Evolutionary conservation across 2,113 vertebrate species (phyloP), one percentile per base, ranked within the genome.

Genomic region (Eretmodus cyanostictus): DNA sequence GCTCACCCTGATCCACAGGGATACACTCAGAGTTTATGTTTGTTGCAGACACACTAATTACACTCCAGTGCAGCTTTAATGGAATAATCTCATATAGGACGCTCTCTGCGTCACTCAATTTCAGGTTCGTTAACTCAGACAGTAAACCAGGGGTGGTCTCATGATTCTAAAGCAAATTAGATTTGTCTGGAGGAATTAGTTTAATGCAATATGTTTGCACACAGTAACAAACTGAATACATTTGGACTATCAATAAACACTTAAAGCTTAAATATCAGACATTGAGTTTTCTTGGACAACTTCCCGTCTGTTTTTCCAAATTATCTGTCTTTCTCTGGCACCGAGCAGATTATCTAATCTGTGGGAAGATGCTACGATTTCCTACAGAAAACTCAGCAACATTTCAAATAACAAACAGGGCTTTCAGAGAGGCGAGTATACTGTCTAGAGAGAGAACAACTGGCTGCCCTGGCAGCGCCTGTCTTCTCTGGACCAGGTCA

Each of bases 401-500:
- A 42, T 91, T 86, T 90, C 78, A 78, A 86, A 87, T 83, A 90
- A 95, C 90, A 95, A 83, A 91, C 47, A 87, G 68, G 87, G 92
- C 94, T 93, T 93, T 94, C 76, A 95, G 86, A 86, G 57, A 89
- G 80, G 81, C 16, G 22, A 85, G 82, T 63, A 12, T 45, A 83
- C 42, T 73, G 81, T 63, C 36, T 38, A 84, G 78, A 82, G 73
- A 84, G 79, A 79, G 83, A 90, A 90, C 86, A 92, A 93, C 93
- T 89, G 90, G 80, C 87, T 66, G 71, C 76, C 73, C 83, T 79
- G 87, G 45, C 73, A 78, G 45, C 45, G 45, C 83, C 83, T 84
- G 87, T 90, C 79, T 71, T 94, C 86, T 91, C 59, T 87, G 87
- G 86, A 91, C 89, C 83, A 82, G 90, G 89, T 93, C 92, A 95